Percentiles rank a stretch among this genome's conserved stretches.
Evolutionary conservation across 1,140 invertebrate species (phyloP).

Genomic region (Lasaia peninsularis): DNA sequence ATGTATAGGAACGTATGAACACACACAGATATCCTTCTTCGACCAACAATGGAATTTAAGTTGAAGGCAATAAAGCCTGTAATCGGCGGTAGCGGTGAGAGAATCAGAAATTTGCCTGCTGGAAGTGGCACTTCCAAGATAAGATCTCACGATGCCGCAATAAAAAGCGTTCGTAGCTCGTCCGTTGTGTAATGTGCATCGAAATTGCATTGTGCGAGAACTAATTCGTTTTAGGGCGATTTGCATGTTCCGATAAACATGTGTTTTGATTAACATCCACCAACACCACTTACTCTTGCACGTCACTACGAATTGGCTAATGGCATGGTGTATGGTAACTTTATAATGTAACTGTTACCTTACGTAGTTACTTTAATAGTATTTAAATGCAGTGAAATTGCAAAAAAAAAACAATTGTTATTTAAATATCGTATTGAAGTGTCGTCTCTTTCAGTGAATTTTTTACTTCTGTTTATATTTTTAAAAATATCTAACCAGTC

Average conservation of each 20-base stretch:
- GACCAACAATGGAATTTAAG: conserved; percentile 38
- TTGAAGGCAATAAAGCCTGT: conserved; percentile 41
- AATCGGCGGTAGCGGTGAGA: conserved; percentile 32
- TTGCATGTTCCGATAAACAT: conserved; percentile 74
- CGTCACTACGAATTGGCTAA: too few relatives aligned
- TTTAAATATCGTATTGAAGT: too few relatives aligned
- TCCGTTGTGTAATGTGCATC: conserved; percentile 76
- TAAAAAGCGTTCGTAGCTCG: conserved; percentile 74
- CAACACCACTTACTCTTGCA: conserved; percentile 35
- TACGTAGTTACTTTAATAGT: too few relatives aligned
- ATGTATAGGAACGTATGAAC: conserved; percentile 47
- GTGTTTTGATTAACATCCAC: conserved; percentile 61
- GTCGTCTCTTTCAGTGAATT: too few relatives aligned
- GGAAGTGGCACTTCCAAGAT: conserved; percentile 75
- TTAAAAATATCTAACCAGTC: too few relatives aligned
- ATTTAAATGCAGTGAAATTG: too few relatives aligned
- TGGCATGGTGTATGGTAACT: too few relatives aligned
- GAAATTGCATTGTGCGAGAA: conserved; percentile 77
- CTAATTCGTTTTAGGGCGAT: conserved; percentile 75
- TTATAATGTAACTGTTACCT: too few relatives aligned
- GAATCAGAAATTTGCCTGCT: conserved; percentile 74
- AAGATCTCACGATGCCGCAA: conserved; percentile 76
- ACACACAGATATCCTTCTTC: conserved; percentile 34
- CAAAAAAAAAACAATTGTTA: too few relatives aligned
- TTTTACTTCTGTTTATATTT: too few relatives aligned